Percentiles rank a stretch among this genome's conserved stretches.
These are phyloP conservation scores for Zenarchopterus dispar DNA, from an alignment of 2,797 vertebrate genomes.

Conservation along the genomic window DNA sequence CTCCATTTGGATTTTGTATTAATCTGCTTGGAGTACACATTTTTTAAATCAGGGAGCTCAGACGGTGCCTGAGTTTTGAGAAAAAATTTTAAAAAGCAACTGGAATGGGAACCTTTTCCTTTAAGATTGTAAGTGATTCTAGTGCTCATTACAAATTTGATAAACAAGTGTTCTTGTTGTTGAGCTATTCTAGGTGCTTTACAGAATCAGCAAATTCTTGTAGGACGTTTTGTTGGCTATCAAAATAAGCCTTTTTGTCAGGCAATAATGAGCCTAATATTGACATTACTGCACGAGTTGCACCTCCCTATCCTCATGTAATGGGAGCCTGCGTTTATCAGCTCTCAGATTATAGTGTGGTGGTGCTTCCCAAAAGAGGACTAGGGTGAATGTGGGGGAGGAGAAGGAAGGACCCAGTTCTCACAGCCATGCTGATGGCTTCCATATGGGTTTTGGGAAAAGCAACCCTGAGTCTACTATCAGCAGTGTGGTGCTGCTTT, in stretches of 20 bases:
- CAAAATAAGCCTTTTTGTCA: conserved; percentile 40
- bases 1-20: too few species aligned
- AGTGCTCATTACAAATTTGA: conserved; percentile 21
- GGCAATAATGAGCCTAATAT: conserved; percentile 58
- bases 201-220: conserved; percentile 45
- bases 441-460: conserved; percentile 76
- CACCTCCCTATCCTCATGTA: conserved; percentile 51
- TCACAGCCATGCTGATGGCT: conserved; percentile 78
- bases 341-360: conserved; percentile 61
- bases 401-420: conserved; percentile 73
- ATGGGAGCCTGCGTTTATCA: conserved; percentile 67
- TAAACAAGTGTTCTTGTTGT: conserved; percentile 36
- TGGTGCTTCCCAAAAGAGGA: conserved; percentile 67
- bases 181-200: conserved; percentile 26
- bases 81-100: neutral
- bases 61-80: too few species aligned
- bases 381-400: conserved; percentile 69
- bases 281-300: conserved; percentile 57
- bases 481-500: conserved; percentile 59
- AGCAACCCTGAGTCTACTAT: conserved; percentile 68
- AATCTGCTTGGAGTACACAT: too few species aligned
- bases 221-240: conserved; percentile 40
- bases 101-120: neutral
- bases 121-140: conserved; percentile 20
- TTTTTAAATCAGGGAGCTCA: too few species aligned